Base-by-base conservation (phyloP, 2,888 invertebrate species). In the Tiliacea aurago region DNA sequence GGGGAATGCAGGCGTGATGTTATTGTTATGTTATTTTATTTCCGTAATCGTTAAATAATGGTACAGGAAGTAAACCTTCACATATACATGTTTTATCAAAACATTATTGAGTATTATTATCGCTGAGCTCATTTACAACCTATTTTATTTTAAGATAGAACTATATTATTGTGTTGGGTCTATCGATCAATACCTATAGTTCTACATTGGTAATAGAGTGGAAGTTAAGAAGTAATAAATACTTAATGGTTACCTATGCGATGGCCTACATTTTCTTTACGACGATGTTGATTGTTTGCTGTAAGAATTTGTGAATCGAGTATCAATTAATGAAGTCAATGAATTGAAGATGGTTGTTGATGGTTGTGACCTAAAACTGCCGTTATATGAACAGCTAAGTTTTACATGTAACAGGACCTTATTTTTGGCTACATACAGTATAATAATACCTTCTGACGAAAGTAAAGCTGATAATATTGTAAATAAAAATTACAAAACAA, bases 221-320 rank as follows among this genome's bases (percentile, higher is more conserved):
- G 20, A 69, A 56, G 49, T 70, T 18, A 18, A 55, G 4, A 45
- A 33, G 47, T 23, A 23, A 51, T 71, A 71, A 23, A 76, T 53
- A 47, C 33, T 23, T 63, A 71, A 78, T 78, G 51, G 41, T 5
- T 4, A 41, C 9, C n/a, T 63, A 6, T 45, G 37, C 56, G 15
- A 63, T 70, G 70, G 41, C 78, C 78, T 41, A 78, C 41, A 76
- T 76, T 63, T 58, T 11, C 37, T 63, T 62, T 28, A 49, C 70
- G 70, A 62, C 55, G 23, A 6, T 43, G 55, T 37, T 10, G 51
- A 70, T 56, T 45, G n/a, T n/a, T n/a, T n/a, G 7, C 9, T n/a
- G 58, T 74, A n/a, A n/a, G n/a, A n/a, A 15, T 49, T 62, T 15
- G 28, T 47, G 23, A 20, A 45, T 45, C 4, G 11, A 43, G 23